phyloP scores from a whole-genome alignment of 2,888 invertebrate species.

The Rhagonycha fulva region DNA sequence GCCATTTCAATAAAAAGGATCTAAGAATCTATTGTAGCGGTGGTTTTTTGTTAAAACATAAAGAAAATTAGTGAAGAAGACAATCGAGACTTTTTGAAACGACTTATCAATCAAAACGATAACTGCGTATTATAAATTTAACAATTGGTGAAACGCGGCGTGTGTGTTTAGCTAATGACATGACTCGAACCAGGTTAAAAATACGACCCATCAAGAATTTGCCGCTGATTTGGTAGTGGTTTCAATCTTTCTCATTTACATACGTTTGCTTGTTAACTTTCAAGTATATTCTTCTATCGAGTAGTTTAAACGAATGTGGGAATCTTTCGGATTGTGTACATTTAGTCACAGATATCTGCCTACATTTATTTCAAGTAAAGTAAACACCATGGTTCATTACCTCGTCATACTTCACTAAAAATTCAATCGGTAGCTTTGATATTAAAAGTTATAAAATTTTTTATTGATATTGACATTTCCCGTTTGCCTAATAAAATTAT shows the following conservation, averaged over 20 bases:
- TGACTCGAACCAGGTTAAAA: constrained; percentile 22
- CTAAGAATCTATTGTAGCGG: not conserved
- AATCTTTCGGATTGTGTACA: constrained; percentile 32
- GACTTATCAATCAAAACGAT: not conserved
- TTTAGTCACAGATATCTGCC: constrained; percentile 26
- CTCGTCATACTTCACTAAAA: not conserved
- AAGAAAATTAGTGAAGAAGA: constrained; percentile 4
- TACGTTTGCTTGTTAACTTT: constrained; percentile 39
- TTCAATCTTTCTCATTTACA: constrained; percentile 36
- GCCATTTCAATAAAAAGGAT: constrained; percentile 18
- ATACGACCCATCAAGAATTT: constrained; percentile 29
- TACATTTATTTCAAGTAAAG: constrained; percentile 22
- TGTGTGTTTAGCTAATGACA: constrained; percentile 29
- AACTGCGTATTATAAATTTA: not conserved
- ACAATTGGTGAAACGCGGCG: constrained; percentile 4
- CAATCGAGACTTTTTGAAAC: not conserved
- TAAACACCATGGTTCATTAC: not conserved
- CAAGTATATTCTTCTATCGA: constrained; percentile 39
- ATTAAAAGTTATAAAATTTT: not conserved
- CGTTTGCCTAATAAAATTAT: not conserved
- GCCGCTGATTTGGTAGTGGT: constrained; percentile 31
- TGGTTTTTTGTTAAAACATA: constrained; percentile 2
- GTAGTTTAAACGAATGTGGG: constrained; percentile 38
- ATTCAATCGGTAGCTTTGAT: not conserved
- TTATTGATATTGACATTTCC: not conserved